These are phyloP conservation scores for Coendou prehensilis DNA, from an alignment of 2,797 vertebrate species.

Conservation along the genomic window DNA sequence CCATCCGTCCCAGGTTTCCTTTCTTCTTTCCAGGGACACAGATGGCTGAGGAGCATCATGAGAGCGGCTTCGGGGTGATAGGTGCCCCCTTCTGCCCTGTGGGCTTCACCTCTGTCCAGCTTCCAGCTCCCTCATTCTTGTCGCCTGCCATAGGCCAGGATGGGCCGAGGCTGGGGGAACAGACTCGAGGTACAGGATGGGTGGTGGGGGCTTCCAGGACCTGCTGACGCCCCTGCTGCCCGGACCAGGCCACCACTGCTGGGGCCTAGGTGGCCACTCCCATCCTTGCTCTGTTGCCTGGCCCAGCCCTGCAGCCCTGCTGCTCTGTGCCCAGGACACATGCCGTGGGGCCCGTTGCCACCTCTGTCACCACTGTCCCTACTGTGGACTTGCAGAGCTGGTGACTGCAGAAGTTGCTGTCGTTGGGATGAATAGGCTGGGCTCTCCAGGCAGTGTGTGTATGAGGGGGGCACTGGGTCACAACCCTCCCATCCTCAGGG, in stretches of 20 bases:
- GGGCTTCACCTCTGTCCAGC: accelerated
- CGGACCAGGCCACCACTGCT: neutral
- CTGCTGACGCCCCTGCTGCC: neutral
- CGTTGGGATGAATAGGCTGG: neutral
- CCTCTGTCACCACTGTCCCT: neutral
- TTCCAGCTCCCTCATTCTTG: neutral
- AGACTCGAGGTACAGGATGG: neutral
- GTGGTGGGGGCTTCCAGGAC: neutral
- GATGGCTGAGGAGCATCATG: neutral
- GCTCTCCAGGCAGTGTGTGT: too few relatives aligned
- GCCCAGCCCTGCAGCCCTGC: neutral
- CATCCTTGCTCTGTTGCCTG: too few relatives aligned
- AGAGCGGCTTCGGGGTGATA: neutral
- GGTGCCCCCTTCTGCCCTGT: neutral
- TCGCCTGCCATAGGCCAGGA: accelerated
- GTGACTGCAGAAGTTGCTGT: neutral
- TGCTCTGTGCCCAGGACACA: neutral
- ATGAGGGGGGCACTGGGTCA: neutral
- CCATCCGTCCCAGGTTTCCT: neutral
- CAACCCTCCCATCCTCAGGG: too few relatives aligned
- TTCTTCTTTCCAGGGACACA: too few relatives aligned
- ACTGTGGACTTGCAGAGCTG: neutral
- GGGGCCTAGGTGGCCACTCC: neutral
- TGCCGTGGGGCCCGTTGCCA: too few relatives aligned
- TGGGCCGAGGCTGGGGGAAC: accelerated